Percentiles rank a stretch among this genome's conserved stretches.
Evolutionary conservation across 2,888 invertebrate genomes (phyloP).

Genomic region (Eupithecia centaureata): DNA sequence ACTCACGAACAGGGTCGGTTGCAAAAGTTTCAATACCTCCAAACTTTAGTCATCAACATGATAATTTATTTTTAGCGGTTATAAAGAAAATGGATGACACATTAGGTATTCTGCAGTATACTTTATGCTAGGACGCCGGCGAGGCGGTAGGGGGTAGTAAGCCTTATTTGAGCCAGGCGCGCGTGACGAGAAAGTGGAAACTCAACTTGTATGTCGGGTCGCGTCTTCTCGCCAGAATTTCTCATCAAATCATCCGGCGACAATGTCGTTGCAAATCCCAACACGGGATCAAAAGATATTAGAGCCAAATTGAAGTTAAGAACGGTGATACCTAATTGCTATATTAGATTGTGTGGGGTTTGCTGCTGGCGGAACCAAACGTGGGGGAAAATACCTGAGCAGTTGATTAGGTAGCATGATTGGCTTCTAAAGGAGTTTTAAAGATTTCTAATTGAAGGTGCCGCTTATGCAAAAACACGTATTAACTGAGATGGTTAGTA

Average conservation of each 20-base stretch:
- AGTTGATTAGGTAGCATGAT: conserved; percentile 36
- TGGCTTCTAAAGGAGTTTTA: conserved; percentile 20
- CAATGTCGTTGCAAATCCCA: conserved; percentile 80
- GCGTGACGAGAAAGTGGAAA: conserved; percentile 82
- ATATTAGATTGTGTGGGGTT: conserved; percentile 44
- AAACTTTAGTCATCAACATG: conserved; percentile 45
- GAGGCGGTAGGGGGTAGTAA: conserved; percentile 73
- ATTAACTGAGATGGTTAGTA: no score
- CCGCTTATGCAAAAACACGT: not conserved
- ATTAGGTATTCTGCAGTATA: conserved; percentile 78
- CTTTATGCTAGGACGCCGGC: conserved; percentile 66
- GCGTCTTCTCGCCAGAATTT: conserved; percentile 74
- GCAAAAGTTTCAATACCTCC: conserved; percentile 40
- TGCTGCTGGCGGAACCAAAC: conserved; percentile 28
- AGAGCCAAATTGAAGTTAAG: conserved; percentile 76
- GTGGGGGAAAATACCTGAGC: conserved; percentile 39
- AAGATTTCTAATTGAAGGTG: not conserved
- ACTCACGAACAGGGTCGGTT: conserved; percentile 34
- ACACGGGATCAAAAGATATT: conserved; percentile 79
- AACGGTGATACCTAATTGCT: conserved; percentile 62
- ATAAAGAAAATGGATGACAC: conserved; percentile 51
- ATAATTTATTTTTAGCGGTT: conserved; percentile 44
- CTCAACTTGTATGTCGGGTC: conserved; percentile 73
- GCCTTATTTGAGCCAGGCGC: conserved; percentile 80
- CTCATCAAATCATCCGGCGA: conserved; percentile 81